Evolutionary conservation across 2,888 invertebrate species (phyloP).

Genomic region (Apodemia zela): DNA sequence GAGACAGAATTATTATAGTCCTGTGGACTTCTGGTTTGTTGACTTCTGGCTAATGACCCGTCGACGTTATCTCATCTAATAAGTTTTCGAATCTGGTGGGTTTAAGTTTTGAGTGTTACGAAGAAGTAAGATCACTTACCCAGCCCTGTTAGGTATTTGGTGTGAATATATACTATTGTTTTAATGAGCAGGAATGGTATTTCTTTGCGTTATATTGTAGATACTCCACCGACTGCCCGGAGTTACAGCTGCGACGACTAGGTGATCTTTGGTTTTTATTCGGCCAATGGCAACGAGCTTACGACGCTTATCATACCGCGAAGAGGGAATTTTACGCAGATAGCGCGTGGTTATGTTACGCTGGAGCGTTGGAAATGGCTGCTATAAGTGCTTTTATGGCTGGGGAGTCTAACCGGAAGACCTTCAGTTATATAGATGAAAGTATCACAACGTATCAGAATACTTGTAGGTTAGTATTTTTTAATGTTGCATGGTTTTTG

Average conservation of each 20-base stretch:
- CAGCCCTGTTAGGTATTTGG: too few species aligned
- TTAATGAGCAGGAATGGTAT: too few species aligned
- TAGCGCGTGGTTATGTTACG: slow-evolving; percentile 98
- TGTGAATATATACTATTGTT: too few species aligned
- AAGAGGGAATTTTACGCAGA: slow-evolving; percentile 98
- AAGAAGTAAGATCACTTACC: too few species aligned
- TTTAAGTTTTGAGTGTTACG: too few species aligned
- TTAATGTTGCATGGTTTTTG: too few species aligned
- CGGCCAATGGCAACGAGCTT: slow-evolving; percentile 94
- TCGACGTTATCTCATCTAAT: too few species aligned
- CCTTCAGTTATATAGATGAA: slow-evolving; percentile 95
- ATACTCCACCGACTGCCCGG: slow-evolving; percentile 91
- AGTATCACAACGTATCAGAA: slow-evolving; percentile 95
- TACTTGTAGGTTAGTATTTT: slow-evolving; percentile 86
- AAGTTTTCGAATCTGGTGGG: too few species aligned
- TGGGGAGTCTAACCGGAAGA: slow-evolving; percentile 87
- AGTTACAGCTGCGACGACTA: slow-evolving; percentile 94
- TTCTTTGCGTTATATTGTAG: slow-evolving; percentile 59
- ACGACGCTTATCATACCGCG: slow-evolving; percentile 96
- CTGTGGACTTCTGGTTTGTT: too few species aligned
- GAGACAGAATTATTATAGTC: too few species aligned
- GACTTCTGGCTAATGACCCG: too few species aligned
- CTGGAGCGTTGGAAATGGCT: slow-evolving; percentile 98
- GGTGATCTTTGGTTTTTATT: slow-evolving; percentile 98
- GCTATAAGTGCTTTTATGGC: slow-evolving; percentile 95